Base-by-base conservation (phyloP, 2,888 invertebrate species). In the Agriopis leucophaearia region DNA sequence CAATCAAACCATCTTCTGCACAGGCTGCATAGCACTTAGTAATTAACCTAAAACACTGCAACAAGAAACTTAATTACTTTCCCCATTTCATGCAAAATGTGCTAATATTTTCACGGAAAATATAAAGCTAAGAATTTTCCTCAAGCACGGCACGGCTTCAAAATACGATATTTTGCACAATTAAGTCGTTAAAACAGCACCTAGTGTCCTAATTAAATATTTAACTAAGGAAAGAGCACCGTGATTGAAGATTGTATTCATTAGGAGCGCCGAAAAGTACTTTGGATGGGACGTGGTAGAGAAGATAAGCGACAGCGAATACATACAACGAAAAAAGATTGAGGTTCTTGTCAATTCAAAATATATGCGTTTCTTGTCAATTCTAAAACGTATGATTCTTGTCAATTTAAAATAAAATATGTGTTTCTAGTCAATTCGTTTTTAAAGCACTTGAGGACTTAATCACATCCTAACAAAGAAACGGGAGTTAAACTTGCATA, bases 141-240 rank as follows among this genome's bases (percentile, higher is more conserved):
- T 42, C 54, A 58, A 55, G 64, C 50, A 58, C 58, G 44, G 62
- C 69, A 71, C 54, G 45, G 64, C 65, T 74, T 66, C 60, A 77
- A 78, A 81, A 79, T 75, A 73, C 76, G 79, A 80, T 86, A 87
- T 87, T 88, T 85, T 79, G 66, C 77, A 80, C 86, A 87, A 88
- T 89, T 85, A 90, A 89, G 85, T 80, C 74, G 79, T 88, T 87
- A 81, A 82, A 81, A 81, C 73, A 77, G 75, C 81, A 81, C 84
- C 83, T 83, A 81, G 80, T 81, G 82, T 79, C 82, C 86, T 88
- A 81, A 87, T 89, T 89, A 89, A 91, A 90, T 88, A 90, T 91
- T 91, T 85, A 88, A 83, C 78, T 77, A 76, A 80, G 83, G 84
- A 88, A 83, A 85, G 86, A 86, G 81, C 82, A 81, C 75, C 79